These are phyloP conservation scores for Germaria angustata DNA, from an alignment of 2,888 invertebrate species.

Conservation along the genomic window DNA sequence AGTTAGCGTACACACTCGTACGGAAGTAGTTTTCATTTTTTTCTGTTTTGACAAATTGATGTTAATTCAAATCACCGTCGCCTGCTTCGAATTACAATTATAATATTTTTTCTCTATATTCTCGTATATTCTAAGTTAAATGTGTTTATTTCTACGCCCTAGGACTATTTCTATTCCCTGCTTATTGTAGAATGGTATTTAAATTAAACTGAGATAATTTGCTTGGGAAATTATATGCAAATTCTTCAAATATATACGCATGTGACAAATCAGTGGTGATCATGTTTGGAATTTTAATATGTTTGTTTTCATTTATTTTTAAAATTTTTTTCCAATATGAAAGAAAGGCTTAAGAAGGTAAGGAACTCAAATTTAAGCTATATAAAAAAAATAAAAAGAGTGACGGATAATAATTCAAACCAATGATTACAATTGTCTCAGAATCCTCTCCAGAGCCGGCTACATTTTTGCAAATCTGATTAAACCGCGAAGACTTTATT, in stretches of 20 bases:
- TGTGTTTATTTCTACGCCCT: constrained; percentile 1
- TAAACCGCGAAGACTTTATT: too few relatives aligned
- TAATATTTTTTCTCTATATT: background rate
- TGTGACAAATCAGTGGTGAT: constrained; percentile 68
- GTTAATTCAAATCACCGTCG: constrained; percentile 5
- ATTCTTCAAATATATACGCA: constrained; percentile 51
- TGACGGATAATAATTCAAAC: background rate
- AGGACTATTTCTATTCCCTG: background rate
- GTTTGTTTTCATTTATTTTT: background rate
- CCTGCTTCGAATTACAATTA: constrained; percentile 31
- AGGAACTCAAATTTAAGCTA: too few relatives aligned
- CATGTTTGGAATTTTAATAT: constrained; percentile 62
- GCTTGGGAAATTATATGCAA: constrained; percentile 45
- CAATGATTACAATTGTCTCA: too few relatives aligned
- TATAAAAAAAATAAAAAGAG: too few relatives aligned
- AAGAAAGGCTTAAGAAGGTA: constrained; percentile 1
- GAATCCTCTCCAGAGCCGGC: too few relatives aligned
- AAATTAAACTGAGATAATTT: constrained; percentile 19
- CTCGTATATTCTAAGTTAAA: background rate
- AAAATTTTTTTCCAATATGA: background rate
- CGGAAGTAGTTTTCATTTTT: too few relatives aligned
- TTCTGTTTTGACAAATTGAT: constrained; percentile 8
- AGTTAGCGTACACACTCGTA: too few relatives aligned
- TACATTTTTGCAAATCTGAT: too few relatives aligned
- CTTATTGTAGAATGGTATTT: too few relatives aligned